Conservation (phyloP, 1,140 invertebrate species). For the Cyphomyrmex costatus region DNA sequence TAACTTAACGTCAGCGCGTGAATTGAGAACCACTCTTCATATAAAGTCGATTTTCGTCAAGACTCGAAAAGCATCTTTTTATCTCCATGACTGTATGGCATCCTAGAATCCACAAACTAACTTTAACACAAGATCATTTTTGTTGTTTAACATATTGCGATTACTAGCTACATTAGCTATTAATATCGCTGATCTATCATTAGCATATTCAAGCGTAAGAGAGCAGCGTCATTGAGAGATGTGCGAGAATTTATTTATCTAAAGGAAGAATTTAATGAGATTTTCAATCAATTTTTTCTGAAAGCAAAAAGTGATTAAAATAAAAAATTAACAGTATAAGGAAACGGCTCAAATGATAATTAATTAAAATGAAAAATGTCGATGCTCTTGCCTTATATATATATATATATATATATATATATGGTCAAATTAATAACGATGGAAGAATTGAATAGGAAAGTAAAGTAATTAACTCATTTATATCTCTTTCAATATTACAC, state of each 20-base stretch:
- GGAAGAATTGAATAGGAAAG: not conserved
- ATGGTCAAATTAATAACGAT: conserved; percentile 13
- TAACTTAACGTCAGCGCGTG: not conserved
- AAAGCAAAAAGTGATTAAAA: not conserved
- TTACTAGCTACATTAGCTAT: not conserved
- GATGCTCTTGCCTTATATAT: not conserved
- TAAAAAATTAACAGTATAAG: not conserved
- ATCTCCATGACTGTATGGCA: conserved; percentile 5
- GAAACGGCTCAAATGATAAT: too few relatives aligned
- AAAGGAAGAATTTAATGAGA: conserved; percentile 4
- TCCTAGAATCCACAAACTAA: conserved; percentile 13
- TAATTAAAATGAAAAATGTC: conserved; percentile 5
- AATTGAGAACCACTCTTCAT: not conserved
- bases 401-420: not conserved
- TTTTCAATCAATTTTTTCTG: not conserved
- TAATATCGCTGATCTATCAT: conserved; percentile 23
- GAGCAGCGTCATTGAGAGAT: conserved; percentile 23
- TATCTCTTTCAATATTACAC: conserved; percentile 8
- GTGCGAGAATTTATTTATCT: conserved; percentile 13
- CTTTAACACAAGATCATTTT: conserved; percentile 3
- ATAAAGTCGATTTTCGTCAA: conserved; percentile 13
- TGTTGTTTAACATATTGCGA: not conserved
- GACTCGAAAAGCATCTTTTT: not conserved
- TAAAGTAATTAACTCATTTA: conserved; percentile 17
- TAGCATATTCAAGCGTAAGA: conserved; percentile 29